Percentiles rank a stretch among this genome's conserved stretches.
Evolutionary conservation across 2,888 invertebrate species (phyloP).

Genomic region (Schizotus pectinicornis): DNA sequence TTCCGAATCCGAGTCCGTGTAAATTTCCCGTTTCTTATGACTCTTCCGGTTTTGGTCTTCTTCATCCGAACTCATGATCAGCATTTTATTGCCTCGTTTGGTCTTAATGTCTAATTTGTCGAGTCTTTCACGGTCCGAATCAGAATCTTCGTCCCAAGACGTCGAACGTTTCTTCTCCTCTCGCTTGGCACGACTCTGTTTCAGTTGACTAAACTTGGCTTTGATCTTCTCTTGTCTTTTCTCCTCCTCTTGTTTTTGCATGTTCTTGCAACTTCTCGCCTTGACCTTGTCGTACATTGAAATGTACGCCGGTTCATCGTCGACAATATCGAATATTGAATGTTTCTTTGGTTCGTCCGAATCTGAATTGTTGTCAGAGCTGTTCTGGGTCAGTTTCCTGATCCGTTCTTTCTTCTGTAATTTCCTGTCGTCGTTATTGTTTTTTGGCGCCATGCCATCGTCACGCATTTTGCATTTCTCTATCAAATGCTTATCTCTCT

Average conservation of each 20-base stretch:
- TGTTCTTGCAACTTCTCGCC: conserved; percentile 90
- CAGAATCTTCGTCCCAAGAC: conserved; percentile 84
- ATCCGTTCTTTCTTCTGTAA: conserved; percentile 48
- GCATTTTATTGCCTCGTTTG: conserved; percentile 49
- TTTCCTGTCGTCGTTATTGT: conserved; percentile 44
- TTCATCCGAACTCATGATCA: conserved; percentile 55
- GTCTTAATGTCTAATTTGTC: conserved; percentile 48
- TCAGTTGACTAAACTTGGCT: conserved; percentile 87
- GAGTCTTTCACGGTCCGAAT: conserved; percentile 61
- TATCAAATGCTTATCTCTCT: conserved; percentile 21
- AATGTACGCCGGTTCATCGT: conserved; percentile 88
- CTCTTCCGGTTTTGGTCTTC: conserved; percentile 47
- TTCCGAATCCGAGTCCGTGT: conserved; percentile 63
- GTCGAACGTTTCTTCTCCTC: conserved; percentile 89
- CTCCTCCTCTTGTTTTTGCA: conserved; percentile 90
- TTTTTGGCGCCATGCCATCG: conserved; percentile 27
- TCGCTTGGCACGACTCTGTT: conserved; percentile 85
- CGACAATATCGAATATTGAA: conserved; percentile 89
- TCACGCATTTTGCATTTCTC: conserved; percentile 21
- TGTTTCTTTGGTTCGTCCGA: conserved; percentile 87
- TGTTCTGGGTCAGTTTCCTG: conserved; percentile 59
- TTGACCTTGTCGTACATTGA: conserved; percentile 99
- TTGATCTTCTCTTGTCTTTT: conserved; percentile 85
- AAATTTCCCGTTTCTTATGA: conserved; percentile 59
- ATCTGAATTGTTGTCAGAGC: conserved; percentile 72